These are phyloP conservation scores for Scrobipalpa atriplicella DNA, from an alignment of 2,888 invertebrate genomes.

Conservation along the genomic window DNA sequence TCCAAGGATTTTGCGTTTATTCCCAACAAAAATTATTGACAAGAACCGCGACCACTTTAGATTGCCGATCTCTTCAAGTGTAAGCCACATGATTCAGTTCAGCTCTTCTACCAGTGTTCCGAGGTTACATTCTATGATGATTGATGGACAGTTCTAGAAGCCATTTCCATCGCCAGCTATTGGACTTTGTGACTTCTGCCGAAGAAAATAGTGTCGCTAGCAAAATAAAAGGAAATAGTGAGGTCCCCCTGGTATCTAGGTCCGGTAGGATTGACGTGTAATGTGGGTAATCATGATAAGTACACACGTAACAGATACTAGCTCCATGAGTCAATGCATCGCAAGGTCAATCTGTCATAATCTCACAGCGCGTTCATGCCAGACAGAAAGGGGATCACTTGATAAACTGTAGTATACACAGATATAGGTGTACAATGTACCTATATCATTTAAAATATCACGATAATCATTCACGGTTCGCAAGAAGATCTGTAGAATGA, in stretches of 20 bases:
- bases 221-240: background rate
- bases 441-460: too few species aligned
- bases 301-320: conserved; percentile 10
- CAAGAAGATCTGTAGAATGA: too few species aligned
- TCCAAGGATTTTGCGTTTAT: too few species aligned
- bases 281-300: conserved; percentile 14
- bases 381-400: background rate
- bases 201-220: background rate
- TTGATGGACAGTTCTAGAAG: background rate
- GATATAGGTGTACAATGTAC: too few species aligned
- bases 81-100: background rate
- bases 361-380: background rate
- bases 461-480: too few species aligned
- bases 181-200: background rate
- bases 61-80: too few species aligned
- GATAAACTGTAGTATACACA: too few species aligned
- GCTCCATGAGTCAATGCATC: conserved; percentile 1
- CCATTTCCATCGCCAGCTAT: background rate
- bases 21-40: too few species aligned
- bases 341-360: conserved; percentile 10
- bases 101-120: background rate
- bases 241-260: background rate
- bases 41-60: too few species aligned
- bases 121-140: background rate
- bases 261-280: conserved; percentile 1